Evolutionary conservation across 2,797 vertebrate genomes (phyloP).

Genomic region (Dicrostonyx torquatus): DNA sequence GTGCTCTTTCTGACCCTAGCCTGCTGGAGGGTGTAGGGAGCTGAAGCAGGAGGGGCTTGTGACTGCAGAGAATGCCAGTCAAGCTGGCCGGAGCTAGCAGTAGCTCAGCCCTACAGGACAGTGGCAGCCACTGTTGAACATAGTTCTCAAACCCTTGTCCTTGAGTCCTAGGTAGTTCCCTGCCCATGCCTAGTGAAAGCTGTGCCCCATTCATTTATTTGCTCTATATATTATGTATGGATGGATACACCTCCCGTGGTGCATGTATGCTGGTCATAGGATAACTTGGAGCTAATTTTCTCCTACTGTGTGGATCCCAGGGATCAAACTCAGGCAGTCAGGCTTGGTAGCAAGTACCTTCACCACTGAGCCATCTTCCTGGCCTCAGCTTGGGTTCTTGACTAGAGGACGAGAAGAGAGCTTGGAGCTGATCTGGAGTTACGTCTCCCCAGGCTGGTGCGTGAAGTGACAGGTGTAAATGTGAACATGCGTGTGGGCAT

Average conservation of each 20-base stretch:
- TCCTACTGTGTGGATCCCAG: background rate
- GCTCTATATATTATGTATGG: background rate
- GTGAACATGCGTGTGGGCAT: constrained; percentile 99
- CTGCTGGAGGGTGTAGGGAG: background rate
- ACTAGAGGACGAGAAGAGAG: background rate
- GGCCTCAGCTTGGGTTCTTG: background rate
- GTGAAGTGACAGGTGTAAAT: constrained; percentile 97
- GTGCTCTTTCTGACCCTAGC: background rate
- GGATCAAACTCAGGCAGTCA: background rate
- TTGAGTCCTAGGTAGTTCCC: background rate
- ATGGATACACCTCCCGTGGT: background rate
- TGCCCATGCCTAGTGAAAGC: background rate
- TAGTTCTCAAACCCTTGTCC: background rate
- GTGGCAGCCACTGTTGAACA: background rate
- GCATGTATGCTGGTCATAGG: background rate
- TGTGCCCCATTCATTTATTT: background rate
- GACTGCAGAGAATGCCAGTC: background rate
- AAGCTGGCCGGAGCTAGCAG: background rate
- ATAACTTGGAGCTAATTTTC: background rate
- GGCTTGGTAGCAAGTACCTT: background rate
- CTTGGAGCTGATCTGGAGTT: background rate
- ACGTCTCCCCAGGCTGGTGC: constrained; percentile 90
- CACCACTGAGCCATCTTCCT: background rate
- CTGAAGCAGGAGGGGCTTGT: background rate
- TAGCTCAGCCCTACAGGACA: background rate